Evolutionary conservation across 2,888 invertebrate species (phyloP), one percentile per base, ranked within the genome.

Genomic region (Cheilosia urbana): DNA sequence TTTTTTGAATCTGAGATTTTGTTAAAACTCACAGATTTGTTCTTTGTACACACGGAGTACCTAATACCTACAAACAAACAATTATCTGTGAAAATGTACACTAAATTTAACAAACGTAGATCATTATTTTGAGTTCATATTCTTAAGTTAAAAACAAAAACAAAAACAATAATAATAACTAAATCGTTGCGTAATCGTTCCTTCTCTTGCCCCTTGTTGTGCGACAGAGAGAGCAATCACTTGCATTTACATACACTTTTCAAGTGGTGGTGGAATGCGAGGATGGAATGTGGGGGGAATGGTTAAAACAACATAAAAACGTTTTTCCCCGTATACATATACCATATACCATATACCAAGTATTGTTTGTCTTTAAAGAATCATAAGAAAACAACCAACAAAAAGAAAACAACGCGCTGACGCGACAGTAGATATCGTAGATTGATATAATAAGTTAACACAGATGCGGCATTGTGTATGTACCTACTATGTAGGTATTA

Each of bases 341-440:
- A 17, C 15, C n/a, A n/a, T n/a, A 17, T 6, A n/a, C 4, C 27
- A n/a, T n/a, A n/a, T 27, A 27, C 27, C 27, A 27, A 27, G 45
- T 63, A 2, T 34, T 27, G 47, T 62, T 47, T 63, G 27, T 45
- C 13, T 62, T 47, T 47, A 13, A 19, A 17, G 17, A 11, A 62
- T 47, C 17, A 47, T 17, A 11, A 45, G 17, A 63, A 63, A 30
- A 47, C 47, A 17, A 47, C 19, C 47, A 47, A 63, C 63, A 49
- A 30, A 30, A 30, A 47, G 4, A 13, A 37, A 37, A 34, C 11
- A 34, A 34, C 11, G 34, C 34, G 30, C 30, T 30, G 30, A 30
- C 30, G 30, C 13, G 37, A 13, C 37, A 13, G 13, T 37, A 13
- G 4, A 34, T 34, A 30, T n/a, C n/a, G n/a, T n/a, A n/a, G n/a